Evolutionary conservation across 2,888 invertebrate species (phyloP).

Genomic region (Cybosia mesomella): DNA sequence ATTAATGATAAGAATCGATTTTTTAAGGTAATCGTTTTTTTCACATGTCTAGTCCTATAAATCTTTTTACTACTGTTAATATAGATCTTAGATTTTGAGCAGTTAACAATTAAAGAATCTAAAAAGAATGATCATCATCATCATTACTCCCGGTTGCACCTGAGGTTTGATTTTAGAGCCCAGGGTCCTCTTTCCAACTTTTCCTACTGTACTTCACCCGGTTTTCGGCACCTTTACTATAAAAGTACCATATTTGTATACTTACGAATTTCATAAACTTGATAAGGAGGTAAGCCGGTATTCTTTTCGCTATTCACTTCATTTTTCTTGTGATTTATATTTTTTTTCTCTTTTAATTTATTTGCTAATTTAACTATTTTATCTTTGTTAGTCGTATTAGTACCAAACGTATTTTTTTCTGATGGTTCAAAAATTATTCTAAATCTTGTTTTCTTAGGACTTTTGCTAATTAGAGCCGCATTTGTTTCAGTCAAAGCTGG

Average conservation of each 20-base stretch:
- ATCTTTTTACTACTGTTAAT: too few species aligned
- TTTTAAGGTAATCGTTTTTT: too few species aligned
- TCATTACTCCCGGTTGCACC: too few species aligned
- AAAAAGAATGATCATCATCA: too few species aligned
- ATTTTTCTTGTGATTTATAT: conserved; percentile 39
- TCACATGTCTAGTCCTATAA: too few species aligned
- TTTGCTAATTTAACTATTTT: conserved; percentile 21
- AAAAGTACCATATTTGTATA: conserved; percentile 24
- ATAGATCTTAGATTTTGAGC: too few species aligned
- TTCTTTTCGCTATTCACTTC: conserved; percentile 12
- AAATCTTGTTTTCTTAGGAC: conserved; percentile 14
- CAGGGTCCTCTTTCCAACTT: too few species aligned
- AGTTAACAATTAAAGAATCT: too few species aligned
- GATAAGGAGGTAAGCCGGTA: conserved; percentile 9
- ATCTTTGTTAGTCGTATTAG: conserved; percentile 7
- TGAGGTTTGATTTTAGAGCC: too few species aligned
- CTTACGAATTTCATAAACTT: conserved; percentile 73
- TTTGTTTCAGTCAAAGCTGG: conserved; percentile 13
- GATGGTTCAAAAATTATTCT: neutral
- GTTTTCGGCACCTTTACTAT: too few species aligned
- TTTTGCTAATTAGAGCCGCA: conserved; percentile 11
- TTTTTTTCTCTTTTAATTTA: conserved; percentile 21
- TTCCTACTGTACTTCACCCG: too few species aligned
- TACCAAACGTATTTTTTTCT: neutral
- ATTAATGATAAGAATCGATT: too few species aligned